Percentiles rank a stretch among this genome's conserved stretches.
Evolutionary conservation across 2,113 vertebrate species (phyloP).

Genomic region (Rattus rattus): DNA sequence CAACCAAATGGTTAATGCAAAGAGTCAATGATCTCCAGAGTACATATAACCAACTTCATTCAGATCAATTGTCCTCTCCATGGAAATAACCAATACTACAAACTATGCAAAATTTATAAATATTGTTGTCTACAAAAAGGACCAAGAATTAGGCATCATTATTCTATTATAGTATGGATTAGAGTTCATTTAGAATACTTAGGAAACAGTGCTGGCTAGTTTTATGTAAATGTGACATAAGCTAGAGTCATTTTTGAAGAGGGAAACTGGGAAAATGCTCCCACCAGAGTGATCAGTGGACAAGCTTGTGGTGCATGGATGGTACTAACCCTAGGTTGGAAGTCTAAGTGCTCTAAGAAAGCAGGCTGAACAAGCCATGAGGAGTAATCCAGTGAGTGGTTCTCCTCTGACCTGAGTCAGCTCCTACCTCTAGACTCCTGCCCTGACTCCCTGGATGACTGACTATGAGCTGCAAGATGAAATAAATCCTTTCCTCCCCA

Average conservation of each 20-base stretch:
- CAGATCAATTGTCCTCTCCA: constrained; percentile 48
- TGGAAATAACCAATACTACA: constrained; percentile 41
- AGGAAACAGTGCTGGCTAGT: constrained; percentile 23
- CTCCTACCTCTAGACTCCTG: neutral
- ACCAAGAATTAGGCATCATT: constrained; percentile 5
- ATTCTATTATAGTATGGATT: neutral
- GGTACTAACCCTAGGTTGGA: neutral
- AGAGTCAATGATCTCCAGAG: constrained; percentile 11
- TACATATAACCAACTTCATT: neutral
- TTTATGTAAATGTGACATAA: neutral
- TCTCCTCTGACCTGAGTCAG: neutral
- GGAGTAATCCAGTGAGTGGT: neutral
- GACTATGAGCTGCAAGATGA: neutral
- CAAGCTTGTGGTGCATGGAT: neutral
- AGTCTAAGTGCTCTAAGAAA: neutral
- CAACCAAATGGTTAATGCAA: neutral
- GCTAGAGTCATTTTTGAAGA: neutral
- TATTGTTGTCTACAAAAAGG: neutral
- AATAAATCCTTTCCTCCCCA: neutral
- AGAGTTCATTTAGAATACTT: constrained; percentile 24
- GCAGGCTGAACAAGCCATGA: neutral
- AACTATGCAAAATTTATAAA: constrained; percentile 8
- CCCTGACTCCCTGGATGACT: neutral
- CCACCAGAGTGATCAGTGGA: neutral
- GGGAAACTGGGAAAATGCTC: neutral